A percentile compares a stretch with the other conserved stretches of the same genome.
Evolutionary conservation across 2,888 invertebrate species (phyloP).

Genomic region (Prosapia bicincta): DNA sequence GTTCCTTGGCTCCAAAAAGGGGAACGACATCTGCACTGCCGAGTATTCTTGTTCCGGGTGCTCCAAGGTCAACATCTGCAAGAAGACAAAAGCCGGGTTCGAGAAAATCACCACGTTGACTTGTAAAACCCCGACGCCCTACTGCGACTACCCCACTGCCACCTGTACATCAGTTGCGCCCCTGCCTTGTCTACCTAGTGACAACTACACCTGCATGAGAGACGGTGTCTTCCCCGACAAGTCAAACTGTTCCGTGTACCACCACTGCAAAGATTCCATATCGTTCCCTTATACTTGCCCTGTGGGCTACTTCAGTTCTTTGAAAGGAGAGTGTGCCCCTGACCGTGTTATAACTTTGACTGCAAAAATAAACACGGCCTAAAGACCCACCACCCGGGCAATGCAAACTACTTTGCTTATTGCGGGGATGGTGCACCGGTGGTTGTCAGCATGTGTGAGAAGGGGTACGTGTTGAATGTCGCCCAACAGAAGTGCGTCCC

Average conservation of each 20-base stretch:
- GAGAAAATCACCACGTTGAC: neutral
- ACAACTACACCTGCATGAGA: neutral
- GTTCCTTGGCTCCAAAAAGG: neutral
- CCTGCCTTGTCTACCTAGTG: neutral
- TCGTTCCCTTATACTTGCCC: neutral
- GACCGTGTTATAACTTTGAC: neutral
- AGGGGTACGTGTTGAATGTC: neutral
- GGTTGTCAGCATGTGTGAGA: neutral
- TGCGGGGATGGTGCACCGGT: neutral
- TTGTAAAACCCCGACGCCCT: neutral
- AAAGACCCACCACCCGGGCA: neutral
- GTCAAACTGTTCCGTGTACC: neutral
- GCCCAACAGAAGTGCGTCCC: neutral
- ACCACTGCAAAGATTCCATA: neutral
- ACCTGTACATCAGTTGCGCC: neutral
- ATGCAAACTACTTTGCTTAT: neutral
- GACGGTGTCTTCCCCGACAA: slow-evolving; percentile 11
- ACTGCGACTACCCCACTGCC: neutral
- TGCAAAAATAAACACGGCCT: neutral
- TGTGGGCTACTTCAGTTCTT: neutral
- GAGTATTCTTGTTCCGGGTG: neutral
- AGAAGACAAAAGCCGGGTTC: neutral
- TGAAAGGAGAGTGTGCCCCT: neutral
- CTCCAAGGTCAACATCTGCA: neutral
- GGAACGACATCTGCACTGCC: neutral